Evolutionary conservation across 2,113 vertebrate species (phyloP).

Genomic region (Barnardius zonarius): DNA sequence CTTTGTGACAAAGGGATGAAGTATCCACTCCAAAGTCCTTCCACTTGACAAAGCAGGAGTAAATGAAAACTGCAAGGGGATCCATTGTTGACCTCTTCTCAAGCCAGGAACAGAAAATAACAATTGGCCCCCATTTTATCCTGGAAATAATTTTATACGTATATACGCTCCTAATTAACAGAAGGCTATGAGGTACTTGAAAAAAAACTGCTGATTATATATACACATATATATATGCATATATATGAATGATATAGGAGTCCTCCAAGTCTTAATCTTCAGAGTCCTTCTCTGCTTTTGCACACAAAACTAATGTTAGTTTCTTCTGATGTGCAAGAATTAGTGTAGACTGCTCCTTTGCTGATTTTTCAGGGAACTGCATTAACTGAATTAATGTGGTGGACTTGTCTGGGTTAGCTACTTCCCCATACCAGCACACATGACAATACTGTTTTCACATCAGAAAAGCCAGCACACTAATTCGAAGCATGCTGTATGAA

Average conservation of each 20-base stretch:
- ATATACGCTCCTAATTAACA: neutral
- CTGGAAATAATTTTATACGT: neutral
- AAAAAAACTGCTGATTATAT: neutral
- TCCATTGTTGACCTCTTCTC: neutral
- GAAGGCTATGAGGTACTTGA: neutral
- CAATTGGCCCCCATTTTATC: neutral
- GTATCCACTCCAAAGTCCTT: neutral
- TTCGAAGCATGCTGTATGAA: neutral
- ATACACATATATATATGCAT: neutral
- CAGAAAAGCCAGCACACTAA: neutral
- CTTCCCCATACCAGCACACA: accelerated
- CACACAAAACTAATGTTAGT: neutral
- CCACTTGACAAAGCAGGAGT: neutral
- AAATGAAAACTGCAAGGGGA: neutral
- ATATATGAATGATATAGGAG: neutral
- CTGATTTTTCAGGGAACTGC: neutral
- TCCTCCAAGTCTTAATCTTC: neutral
- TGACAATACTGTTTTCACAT: neutral
- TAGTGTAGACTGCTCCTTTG: neutral
- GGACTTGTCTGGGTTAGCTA: neutral
- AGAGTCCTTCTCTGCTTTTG: neutral
- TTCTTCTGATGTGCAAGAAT: neutral
- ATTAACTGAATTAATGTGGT: neutral
- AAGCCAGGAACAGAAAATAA: neutral
- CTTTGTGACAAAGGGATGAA: neutral